A percentile compares a stretch with the other conserved stretches of the same genome.
These are phyloP conservation scores for Rousettus madagascariensis DNA, from an alignment of 2,797 vertebrate genomes.

Conservation along the genomic window DNA sequence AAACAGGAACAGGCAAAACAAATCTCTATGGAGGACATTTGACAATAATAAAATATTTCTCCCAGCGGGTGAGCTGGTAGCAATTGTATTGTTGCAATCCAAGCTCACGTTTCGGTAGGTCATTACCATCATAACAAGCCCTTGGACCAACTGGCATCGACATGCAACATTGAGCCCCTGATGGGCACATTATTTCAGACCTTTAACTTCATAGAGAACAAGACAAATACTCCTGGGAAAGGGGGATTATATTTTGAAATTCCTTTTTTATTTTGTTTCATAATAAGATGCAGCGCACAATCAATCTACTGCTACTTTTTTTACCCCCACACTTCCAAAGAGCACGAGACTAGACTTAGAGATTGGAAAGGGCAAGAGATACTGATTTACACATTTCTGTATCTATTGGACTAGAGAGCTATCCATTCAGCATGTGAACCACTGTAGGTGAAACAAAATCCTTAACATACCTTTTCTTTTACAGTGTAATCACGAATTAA, in stretches of 20 bases:
- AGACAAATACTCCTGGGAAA: constrained; percentile 86
- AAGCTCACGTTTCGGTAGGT: constrained; percentile 87
- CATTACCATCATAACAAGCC: constrained; percentile 91
- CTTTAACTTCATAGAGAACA: constrained; percentile 87
- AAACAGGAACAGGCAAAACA: constrained; percentile 88
- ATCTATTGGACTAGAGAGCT: neutral
- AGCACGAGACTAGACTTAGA: constrained; percentile 47
- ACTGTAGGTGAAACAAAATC: neutral
- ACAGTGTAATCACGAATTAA: neutral
- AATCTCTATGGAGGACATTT: constrained; percentile 87
- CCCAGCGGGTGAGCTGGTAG: constrained; percentile 89
- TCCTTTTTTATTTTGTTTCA: constrained; percentile 83
- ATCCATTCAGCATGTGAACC: neutral
- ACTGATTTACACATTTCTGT: neutral
- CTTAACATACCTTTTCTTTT: neutral
- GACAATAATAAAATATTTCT: constrained; percentile 91
- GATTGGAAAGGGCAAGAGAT: neutral
- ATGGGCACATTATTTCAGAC: constrained; percentile 89
- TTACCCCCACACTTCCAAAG: constrained; percentile 15
- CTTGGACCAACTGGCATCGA: constrained; percentile 89
- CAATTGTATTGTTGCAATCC: constrained; percentile 87
- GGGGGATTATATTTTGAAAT: constrained; percentile 86
- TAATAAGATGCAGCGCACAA: constrained; percentile 81
- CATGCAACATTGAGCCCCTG: constrained; percentile 89
- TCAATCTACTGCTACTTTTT: constrained; percentile 79